Base-by-base conservation (phyloP, 2,888 invertebrate genomes). In the Apotomis turbidana region DNA sequence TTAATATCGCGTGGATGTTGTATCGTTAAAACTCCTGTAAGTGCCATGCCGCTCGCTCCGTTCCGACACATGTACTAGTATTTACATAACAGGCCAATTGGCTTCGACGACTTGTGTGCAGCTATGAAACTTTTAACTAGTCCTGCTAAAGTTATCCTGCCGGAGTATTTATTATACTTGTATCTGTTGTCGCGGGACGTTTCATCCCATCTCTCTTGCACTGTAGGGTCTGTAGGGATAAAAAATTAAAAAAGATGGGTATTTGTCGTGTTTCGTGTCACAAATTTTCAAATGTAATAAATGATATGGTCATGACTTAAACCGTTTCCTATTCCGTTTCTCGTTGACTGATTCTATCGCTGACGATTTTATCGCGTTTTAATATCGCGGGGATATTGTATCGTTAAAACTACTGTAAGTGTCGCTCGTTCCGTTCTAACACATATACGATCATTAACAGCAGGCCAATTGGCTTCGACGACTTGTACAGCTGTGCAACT, bases 71-170 rank as follows among this genome's bases (percentile, higher is more conserved):
- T 76, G 76, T 80, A 82, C 78, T 83, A 76, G 76, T 80, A 89
- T 89, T 90, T 87, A 85, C 87, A 89, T 89, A 86, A 85, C 86
- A 88, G 81, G 86, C 81, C 78, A 85, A 87, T 88, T 85, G 85
- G 81, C 81, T 80, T 78, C 83, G 81, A 81, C 81, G 78, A 85
- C 78, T 80, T 27, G 27, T 80, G 81, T 81, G 79, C 78, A 74
- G 78, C 81, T 81, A 83, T 80, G 78, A 80, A 87, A 88, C 83
- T 89, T 86, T 86, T 81, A 83, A 85, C 81, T 80, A 77, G 77
- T 78, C 76, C 79, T 78, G 76, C 77, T 74, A 62, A 63, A 78
- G 78, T 75, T 68, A 15, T 4, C n/a, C 12, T n/a, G 15, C 8
- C 2, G 27, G 27, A 27, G 27, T 27, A 27, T 27, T n/a, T n/a